phyloP scores from a whole-genome alignment of 2,888 invertebrate species.

The Pelosia muscerda region DNA sequence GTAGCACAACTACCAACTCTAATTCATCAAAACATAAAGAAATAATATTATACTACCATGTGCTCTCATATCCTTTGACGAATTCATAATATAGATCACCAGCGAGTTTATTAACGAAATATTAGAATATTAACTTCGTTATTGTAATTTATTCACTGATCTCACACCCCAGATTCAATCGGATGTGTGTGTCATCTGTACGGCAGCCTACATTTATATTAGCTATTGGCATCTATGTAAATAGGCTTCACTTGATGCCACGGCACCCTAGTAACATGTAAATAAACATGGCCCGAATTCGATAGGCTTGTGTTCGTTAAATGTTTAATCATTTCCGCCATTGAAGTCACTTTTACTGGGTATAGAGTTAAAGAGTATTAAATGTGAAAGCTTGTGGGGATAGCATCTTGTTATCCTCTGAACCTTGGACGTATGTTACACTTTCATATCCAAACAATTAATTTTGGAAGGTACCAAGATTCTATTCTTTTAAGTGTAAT shows the following conservation, averaged over 20 bases:
- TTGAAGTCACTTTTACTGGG: neutral
- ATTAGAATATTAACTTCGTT: no score
- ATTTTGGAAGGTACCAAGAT: no score
- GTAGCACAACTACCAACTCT: no score
- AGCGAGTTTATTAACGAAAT: neutral
- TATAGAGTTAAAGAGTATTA: neutral
- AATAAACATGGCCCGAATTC: neutral
- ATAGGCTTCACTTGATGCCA: neutral
- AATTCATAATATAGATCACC: neutral
- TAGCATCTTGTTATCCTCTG: no score
- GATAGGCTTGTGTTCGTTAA: neutral
- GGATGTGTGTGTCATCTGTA: neutral
- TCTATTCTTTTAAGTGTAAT: no score
- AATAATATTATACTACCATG: no score
- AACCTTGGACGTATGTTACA: no score
- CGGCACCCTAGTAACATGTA: neutral
- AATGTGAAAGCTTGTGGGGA: no score
- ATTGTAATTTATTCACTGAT: neutral
- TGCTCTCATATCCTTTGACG: neutral
- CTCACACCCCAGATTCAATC: neutral
- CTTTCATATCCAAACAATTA: no score
- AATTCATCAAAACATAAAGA: no score
- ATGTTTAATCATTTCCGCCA: neutral
- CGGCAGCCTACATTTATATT: neutral
- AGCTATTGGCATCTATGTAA: neutral